A percentile compares a stretch with the other conserved stretches of the same genome.
These are phyloP conservation scores for Oryzias curvinotus DNA, from an alignment of 2,113 vertebrate genomes.

Conservation along the genomic window DNA sequence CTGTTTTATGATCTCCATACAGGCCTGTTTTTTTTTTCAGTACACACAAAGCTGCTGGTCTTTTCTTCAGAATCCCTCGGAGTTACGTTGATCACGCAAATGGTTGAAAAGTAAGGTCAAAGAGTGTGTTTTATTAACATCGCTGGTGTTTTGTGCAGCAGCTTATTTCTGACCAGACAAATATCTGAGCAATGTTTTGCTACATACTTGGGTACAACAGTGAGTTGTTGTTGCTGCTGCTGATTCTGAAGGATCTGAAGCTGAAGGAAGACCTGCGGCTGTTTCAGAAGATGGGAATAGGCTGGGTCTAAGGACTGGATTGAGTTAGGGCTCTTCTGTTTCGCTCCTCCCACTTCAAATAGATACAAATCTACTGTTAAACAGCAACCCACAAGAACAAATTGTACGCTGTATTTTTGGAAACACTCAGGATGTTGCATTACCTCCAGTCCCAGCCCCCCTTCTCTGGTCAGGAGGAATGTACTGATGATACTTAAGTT, in stretches of 20 bases:
- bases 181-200: background rate
- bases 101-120: too few relatives aligned
- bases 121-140: too few relatives aligned
- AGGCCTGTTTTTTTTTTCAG: too few relatives aligned
- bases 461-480: slow-evolving; percentile 86
- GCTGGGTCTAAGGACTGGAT: slow-evolving; percentile 76
- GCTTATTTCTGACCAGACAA: too few relatives aligned
- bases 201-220: slow-evolving; percentile 71
- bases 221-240: slow-evolving; percentile 71
- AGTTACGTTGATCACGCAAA: too few relatives aligned
- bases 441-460: slow-evolving; percentile 68
- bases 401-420: background rate
- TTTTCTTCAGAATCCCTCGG: too few relatives aligned
- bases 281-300: slow-evolving; percentile 80
- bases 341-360: slow-evolving; percentile 60
- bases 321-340: slow-evolving; percentile 70
- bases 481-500: slow-evolving; percentile 91
- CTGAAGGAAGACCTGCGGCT: slow-evolving; percentile 82
- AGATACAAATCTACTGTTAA: background rate
- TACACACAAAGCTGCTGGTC: too few relatives aligned
- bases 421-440: background rate
- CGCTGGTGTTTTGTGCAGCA: too few relatives aligned
- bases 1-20: too few relatives aligned
- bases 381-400: background rate
- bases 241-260: slow-evolving; percentile 79